Evolutionary conservation across 2,113 vertebrate genomes (phyloP), one percentile per base, ranked within the genome.

Genomic region (Gasterosteus nipponicus): DNA sequence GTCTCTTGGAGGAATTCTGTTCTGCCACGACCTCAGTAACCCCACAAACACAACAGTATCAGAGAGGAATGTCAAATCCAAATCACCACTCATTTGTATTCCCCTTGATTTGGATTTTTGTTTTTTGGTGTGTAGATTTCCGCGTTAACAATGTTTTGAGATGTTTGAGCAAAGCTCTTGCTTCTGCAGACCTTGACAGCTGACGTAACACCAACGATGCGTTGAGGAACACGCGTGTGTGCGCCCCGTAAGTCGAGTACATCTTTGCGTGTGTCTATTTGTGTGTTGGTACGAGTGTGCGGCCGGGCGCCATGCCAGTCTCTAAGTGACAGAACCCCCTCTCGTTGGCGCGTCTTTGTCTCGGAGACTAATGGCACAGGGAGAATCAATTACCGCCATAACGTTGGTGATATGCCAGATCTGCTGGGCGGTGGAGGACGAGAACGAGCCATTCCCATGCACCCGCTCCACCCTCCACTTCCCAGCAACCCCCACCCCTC

Each of bases 311-410:
- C 88, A 78, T 94, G 95, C 95, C 95, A 96, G 94, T 92, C 69
- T 78, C 89, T 93, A 95, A 96, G 90, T 95, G 93, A 96, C 96
- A 95, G 96, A 95, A 94, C 94, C 95, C 93, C 94, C 95, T 95
- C 96, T 96, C 93, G 92, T 96, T 95, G 96, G 95, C 92, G 88
- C 87, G 91, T 92, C 89, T 91, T 92, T 92, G 92, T 93, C 92
- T 93, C 89, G 75, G 94, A 94, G 95, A 95, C 96, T 97, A 97
- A 97, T 97, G 95, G 95, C 95, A 95, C 95, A 95, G 93, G 96
- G 95, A 82, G 94, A 97, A 97, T 97, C 96, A 96, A 97, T 97
- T 97, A 97, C 95, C 92, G 94, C 94, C 94, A 93, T 93, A 85
- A 93, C 91, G 93, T 94, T 96, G 96, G 96, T 95, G 94, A 95